These are phyloP conservation scores for Rhea pennata DNA, from an alignment of 2,113 vertebrate genomes.

Conservation along the genomic window DNA sequence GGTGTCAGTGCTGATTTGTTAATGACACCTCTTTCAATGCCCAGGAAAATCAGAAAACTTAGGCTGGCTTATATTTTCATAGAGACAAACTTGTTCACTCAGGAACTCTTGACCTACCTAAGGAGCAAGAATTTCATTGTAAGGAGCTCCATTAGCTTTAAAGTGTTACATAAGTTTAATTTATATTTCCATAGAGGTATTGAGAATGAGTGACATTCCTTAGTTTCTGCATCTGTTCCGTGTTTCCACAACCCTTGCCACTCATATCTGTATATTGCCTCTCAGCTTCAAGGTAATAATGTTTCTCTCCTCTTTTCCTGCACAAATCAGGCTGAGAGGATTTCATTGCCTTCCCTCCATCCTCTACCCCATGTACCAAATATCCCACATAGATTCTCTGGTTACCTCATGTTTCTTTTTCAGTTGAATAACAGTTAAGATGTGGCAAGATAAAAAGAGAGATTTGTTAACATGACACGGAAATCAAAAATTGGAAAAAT, in stretches of 20 bases:
- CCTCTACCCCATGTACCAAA: neutral
- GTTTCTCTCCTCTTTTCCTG: neutral
- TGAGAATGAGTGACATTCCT: neutral
- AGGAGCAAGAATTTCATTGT: neutral
- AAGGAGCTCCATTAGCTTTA: neutral
- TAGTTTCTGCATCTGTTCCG: neutral
- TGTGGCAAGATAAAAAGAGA: neutral
- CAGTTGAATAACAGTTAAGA: neutral
- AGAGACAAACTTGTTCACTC: neutral
- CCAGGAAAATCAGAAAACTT: neutral
- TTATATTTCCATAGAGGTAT: neutral
- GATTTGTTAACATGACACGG: neutral
- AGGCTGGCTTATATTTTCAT: neutral
- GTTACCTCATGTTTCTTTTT: neutral
- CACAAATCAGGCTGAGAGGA: neutral
- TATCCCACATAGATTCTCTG: neutral
- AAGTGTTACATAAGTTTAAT: neutral
- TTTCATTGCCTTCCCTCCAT: neutral
- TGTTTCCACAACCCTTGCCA: neutral
- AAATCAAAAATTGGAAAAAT: constrained; percentile 27
- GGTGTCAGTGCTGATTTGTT: neutral
- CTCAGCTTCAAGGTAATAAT: neutral
- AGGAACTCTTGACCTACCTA: neutral
- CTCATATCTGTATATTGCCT: neutral
- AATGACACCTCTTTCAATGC: neutral